Evolutionary conservation across 2,113 vertebrate genomes (phyloP).

Genomic region (Leptosomus discolor): DNA sequence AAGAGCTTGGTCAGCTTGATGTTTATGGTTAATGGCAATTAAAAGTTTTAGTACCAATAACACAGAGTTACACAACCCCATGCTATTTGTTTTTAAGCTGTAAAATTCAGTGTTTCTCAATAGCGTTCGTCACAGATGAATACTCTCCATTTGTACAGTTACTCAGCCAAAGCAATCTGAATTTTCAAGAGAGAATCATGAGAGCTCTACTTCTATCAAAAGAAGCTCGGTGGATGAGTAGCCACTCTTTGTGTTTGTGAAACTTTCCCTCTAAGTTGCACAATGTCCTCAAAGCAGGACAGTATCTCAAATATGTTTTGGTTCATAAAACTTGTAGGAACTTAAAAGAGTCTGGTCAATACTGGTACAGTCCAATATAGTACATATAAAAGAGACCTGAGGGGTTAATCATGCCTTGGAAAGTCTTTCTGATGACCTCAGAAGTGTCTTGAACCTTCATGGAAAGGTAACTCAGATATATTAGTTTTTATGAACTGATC

Average conservation of each 20-base stretch:
- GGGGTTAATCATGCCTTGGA: neutral
- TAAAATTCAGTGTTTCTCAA: neutral
- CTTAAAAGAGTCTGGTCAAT: neutral
- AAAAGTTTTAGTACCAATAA: neutral
- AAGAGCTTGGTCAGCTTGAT: neutral
- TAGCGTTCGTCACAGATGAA: neutral
- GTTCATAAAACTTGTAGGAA: neutral
- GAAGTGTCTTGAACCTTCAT: neutral
- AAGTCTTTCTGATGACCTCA: neutral
- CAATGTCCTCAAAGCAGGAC: rapidly evolving
- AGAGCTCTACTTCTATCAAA: neutral
- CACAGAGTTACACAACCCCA: rapidly evolving
- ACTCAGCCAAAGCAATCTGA: neutral
- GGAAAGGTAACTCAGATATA: neutral
- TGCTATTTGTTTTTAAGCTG: neutral
- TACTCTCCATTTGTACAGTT: neutral
- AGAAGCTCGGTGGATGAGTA: neutral
- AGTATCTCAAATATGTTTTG: neutral
- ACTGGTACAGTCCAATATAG: neutral
- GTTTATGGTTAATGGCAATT: neutral
- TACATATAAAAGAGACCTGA: neutral
- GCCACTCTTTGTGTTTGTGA: neutral
- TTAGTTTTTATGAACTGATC: neutral
- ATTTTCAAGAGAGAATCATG: neutral
- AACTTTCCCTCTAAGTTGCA: rapidly evolving